Base-by-base conservation (phyloP, 2,113 vertebrate species). In the Myxocyprinus asiaticus region DNA sequence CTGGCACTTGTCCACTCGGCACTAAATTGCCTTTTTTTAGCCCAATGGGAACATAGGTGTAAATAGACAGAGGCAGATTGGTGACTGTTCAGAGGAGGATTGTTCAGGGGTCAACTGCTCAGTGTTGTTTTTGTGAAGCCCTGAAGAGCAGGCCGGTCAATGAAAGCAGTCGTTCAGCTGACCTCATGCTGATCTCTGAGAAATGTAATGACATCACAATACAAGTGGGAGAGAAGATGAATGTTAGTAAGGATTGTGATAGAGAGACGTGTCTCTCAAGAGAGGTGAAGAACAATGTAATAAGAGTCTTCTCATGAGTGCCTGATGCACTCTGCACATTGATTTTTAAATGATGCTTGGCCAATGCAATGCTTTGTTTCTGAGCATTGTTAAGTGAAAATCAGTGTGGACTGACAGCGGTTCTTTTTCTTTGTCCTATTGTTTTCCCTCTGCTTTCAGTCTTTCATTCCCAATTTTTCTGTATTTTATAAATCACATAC, bases 191-290 rank as follows among this genome's bases (percentile, higher is more conserved):
- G 63, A 66, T 53, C 76, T 74, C 6, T 22, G 15, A 4, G 6
- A 47, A n/a, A 63, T 74, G 47, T 77, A 80, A 68, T 80, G 73
- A 78, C 81, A 76, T 67, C 17, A 64, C 50, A 22, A 76, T 75
- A 50, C 58, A 17, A 17, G 15, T 5, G 14, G 45, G 62, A 71
- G 42, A 45, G 61, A 74, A 62, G 65, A 66, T 61, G 71, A 55
- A 33, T 70, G 47, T 65, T 50, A 59, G 45, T 58, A 33, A 22
- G 55, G 67, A 76, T 65, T 79, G 22, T 17, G 59, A 43, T 51
- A n/a, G 58, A 53, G 17, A 48, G 48, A 9, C 9, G 10, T 4
- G 9, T 55, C 58, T 33, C 74, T 55, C 14, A 22, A 17, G 74
- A 76, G 74, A 76, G 47, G 14, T 5, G 50, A 65, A 65, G 62